Percentiles rank a stretch among this genome's conserved stretches.
phyloP scores from a whole-genome alignment of 92 coral and sea anemone genomes.

The Montipora capitata region DNA sequence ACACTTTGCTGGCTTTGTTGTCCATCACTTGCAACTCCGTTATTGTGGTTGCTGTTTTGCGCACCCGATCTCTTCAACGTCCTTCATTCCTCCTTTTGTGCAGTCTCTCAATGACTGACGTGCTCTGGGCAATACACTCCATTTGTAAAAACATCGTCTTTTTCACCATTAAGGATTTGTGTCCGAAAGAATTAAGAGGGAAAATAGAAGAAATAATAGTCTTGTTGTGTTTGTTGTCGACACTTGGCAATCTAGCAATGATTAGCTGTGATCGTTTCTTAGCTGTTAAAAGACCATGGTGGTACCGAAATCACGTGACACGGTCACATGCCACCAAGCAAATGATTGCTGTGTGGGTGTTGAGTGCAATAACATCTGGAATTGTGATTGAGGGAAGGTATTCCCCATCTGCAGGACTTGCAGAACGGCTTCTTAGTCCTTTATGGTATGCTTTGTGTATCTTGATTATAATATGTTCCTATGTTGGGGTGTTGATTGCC shows the following conservation, averaged over 20 bases:
- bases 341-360: neutral
- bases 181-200: too few species aligned
- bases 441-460: neutral
- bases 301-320: conserved; percentile 1
- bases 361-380: neutral
- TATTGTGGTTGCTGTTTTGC: neutral
- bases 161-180: neutral
- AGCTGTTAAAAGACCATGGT: neutral
- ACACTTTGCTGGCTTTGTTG: neutral
- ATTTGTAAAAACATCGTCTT: neutral
- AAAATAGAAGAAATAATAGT: too few species aligned
- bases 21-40: neutral
- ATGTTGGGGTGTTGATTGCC: neutral
- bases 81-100: neutral
- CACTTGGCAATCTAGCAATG: conserved; percentile 11
- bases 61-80: neutral
- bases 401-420: neutral
- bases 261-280: neutral
- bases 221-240: neutral
- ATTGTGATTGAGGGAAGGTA: too few species aligned
- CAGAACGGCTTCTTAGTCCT: neutral
- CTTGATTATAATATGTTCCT: neutral
- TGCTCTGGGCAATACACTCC: neutral
- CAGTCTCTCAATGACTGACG: neutral
- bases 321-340: neutral